phyloP scores from a whole-genome alignment of 92 coral and sea anemone genomes.

The Pocillopora meandrina region DNA sequence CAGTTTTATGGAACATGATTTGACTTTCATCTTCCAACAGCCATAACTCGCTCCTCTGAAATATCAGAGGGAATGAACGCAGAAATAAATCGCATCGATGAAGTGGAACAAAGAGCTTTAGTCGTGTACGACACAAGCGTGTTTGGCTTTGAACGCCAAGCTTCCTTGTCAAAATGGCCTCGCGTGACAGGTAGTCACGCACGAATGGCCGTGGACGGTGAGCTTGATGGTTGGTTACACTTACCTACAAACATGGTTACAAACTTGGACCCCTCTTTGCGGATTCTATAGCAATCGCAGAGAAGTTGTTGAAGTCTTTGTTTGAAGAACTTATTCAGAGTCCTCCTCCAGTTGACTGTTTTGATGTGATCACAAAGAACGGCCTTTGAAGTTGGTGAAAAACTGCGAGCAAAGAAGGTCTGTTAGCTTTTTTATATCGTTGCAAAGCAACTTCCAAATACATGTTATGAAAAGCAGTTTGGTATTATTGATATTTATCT shows the following conservation, averaged over 20 bases:
- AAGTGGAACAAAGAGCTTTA: slow-evolving; percentile 31
- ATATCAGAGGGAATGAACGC: neutral
- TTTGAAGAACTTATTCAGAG: slow-evolving; percentile 36
- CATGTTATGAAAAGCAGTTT: slow-evolving; percentile 34
- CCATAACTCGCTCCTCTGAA: slow-evolving; percentile 1
- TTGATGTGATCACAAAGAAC: slow-evolving; percentile 8
- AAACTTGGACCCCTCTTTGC: slow-evolving; percentile 48
- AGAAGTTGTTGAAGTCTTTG: slow-evolving; percentile 37
- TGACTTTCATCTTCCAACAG: slow-evolving; percentile 24
- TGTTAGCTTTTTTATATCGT: slow-evolving; percentile 4
- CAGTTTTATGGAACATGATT: slow-evolving; percentile 11
- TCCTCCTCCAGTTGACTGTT: slow-evolving; percentile 9
- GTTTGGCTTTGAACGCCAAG: slow-evolving; percentile 49
- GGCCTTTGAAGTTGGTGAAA: slow-evolving; percentile 19
- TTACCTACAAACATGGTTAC: slow-evolving; percentile 44
- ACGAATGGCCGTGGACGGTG: slow-evolving; percentile 39
- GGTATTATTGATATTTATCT: neutral
- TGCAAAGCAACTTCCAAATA: slow-evolving; percentile 19
- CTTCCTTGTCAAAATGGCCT: slow-evolving; percentile 46
- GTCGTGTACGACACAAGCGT: slow-evolving; percentile 39
- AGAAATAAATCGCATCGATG: slow-evolving; percentile 13
- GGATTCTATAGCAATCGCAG: slow-evolving; percentile 52
- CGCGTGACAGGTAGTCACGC: slow-evolving; percentile 35
- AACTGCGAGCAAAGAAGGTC: slow-evolving; percentile 2
- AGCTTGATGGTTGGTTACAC: slow-evolving; percentile 40